Conservation (phyloP, 2,113 vertebrate species). For the Herpailurus yagouaroundi region DNA sequence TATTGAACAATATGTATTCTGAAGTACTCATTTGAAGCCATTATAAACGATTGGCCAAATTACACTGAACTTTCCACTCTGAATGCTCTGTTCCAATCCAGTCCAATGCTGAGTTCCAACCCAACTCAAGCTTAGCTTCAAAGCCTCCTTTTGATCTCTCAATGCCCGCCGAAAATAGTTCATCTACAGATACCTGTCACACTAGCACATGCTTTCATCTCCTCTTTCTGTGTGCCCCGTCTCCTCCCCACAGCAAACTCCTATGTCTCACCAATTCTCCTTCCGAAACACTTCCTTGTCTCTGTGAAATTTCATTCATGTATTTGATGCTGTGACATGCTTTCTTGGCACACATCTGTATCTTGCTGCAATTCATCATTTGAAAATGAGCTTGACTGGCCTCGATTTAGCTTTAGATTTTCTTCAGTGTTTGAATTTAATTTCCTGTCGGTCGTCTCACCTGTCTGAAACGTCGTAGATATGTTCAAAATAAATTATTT, state of each 20-base stretch:
- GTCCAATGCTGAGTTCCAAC: background rate
- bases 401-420: background rate
- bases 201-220: background rate
- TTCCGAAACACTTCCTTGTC: background rate
- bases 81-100: background rate
- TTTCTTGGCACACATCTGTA: background rate
- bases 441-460: conserved; percentile 18
- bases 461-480: background rate
- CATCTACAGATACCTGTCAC: background rate
- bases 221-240: background rate
- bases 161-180: background rate
- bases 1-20: conserved; percentile 15
- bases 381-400: background rate
- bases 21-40: conserved; percentile 16
- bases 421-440: conserved; percentile 1
- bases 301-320: background rate
- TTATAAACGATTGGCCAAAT: conserved; percentile 26
- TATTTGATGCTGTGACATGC: background rate
- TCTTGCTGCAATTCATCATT: background rate
- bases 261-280: background rate
- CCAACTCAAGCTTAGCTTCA: background rate
- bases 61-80: background rate
- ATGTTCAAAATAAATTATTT: background rate
- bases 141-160: background rate
- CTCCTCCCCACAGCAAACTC: background rate